These are phyloP conservation scores for Salarias fasciatus DNA, from an alignment of 2,797 vertebrate genomes.

Conservation along the genomic window DNA sequence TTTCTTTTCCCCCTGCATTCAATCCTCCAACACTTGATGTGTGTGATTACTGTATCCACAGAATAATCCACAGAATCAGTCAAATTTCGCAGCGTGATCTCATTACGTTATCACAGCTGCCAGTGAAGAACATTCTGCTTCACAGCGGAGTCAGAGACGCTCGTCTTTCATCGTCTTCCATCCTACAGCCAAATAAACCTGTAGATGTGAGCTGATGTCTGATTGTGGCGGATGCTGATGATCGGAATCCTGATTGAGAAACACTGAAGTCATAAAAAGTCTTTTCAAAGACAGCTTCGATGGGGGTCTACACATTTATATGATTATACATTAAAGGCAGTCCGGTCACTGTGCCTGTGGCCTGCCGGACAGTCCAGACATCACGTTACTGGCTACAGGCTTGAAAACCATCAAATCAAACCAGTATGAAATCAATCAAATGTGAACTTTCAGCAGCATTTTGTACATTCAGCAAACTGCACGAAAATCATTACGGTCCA, in stretches of 20 bases:
- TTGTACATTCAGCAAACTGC: not conserved
- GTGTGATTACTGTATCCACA: slow-evolving; percentile 28
- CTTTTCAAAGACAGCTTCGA: too few relatives aligned
- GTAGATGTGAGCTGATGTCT: too few relatives aligned
- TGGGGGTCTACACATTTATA: too few relatives aligned
- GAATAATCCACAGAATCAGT: slow-evolving; percentile 36
- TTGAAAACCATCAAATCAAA: not conserved
- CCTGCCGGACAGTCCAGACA: too few relatives aligned
- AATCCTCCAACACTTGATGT: slow-evolving; percentile 36
- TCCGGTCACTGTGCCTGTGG: too few relatives aligned
- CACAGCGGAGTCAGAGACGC: not conserved
- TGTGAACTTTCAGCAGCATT: not conserved
- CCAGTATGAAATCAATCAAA: not conserved
- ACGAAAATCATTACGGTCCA: not conserved
- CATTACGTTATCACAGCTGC: slow-evolving; percentile 20
- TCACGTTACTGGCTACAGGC: too few relatives aligned
- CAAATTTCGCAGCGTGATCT: slow-evolving; percentile 36
- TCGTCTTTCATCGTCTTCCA: not conserved
- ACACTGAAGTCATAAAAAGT: too few relatives aligned
- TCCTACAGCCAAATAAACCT: not conserved
- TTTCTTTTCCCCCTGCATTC: slow-evolving; percentile 32
- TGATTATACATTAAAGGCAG: too few relatives aligned
- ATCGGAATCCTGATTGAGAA: too few relatives aligned
- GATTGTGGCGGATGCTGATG: too few relatives aligned
- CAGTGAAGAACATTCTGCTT: slow-evolving; percentile 5